These are phyloP conservation scores for Ptychoptera contaminata DNA, from an alignment of 2,888 invertebrate species.

Conservation along the genomic window DNA sequence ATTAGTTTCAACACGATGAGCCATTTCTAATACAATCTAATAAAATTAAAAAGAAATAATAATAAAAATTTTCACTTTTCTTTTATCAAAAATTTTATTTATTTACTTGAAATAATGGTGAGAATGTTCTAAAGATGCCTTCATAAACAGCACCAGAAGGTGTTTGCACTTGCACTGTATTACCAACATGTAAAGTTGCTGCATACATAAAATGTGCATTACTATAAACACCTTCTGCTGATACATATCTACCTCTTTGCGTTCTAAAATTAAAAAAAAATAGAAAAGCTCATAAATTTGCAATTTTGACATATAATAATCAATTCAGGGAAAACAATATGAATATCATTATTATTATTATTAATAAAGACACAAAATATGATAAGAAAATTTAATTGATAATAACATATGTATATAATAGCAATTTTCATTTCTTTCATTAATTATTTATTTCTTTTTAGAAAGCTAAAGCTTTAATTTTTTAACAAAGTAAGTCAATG, in stretches of 20 bases:
- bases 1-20: conserved; percentile 39
- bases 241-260: conserved; percentile 45
- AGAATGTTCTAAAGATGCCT: conserved; percentile 81
- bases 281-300: not conserved
- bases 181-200: conserved; percentile 71
- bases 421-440: too few species aligned
- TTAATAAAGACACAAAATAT: too few species aligned
- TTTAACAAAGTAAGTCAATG: too few species aligned
- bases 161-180: conserved; percentile 64
- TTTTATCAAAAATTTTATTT: conserved; percentile 8
- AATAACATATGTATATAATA: too few species aligned
- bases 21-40: conserved; percentile 67
- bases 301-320: too few species aligned
- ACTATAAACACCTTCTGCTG: conserved; percentile 74
- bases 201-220: conserved; percentile 86
- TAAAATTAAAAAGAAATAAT: conserved; percentile 7
- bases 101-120: conserved; percentile 66
- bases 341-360: too few species aligned
- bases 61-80: not conserved
- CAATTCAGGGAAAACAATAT: too few species aligned
- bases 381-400: too few species aligned
- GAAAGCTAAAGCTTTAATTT: too few species aligned
- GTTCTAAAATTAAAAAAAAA: not conserved
- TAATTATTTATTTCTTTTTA: too few species aligned
- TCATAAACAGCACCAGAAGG: conserved; percentile 75